phyloP scores from a whole-genome alignment of 2,888 invertebrate species.

The Frankliniella fusca region DNA sequence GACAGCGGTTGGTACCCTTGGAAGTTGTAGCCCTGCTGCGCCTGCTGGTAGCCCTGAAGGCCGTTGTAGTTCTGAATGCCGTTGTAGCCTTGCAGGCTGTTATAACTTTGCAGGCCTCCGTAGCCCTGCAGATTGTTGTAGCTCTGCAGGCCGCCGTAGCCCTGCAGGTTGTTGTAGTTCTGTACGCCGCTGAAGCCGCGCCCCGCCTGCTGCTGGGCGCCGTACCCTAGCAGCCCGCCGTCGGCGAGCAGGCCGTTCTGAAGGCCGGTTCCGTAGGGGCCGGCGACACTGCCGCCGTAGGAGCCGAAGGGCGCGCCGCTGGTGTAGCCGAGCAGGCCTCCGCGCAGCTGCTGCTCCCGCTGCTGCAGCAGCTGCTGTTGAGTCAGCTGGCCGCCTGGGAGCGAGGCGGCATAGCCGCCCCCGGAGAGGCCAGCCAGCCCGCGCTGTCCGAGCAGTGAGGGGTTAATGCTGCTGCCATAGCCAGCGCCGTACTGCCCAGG shows the following conservation, averaged over 20 bases:
- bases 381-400: neutral
- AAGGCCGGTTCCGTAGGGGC: neutral
- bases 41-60: neutral
- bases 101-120: neutral
- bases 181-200: neutral
- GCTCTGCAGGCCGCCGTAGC: neutral
- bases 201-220: neutral
- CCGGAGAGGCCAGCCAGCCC: neutral
- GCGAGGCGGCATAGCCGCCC: neutral
- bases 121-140: neutral
- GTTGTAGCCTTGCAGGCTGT: neutral
- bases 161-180: neutral
- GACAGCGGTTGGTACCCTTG: neutral
- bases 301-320: neutral
- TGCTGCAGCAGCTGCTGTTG: neutral
- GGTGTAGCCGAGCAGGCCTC: neutral
- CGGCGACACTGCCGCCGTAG: neutral
- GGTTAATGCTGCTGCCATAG: neutral
- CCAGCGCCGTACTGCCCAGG: neutral
- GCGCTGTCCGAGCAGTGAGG: neutral
- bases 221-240: neutral
- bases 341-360: neutral
- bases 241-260: neutral
- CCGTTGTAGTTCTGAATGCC: too few relatives aligned
- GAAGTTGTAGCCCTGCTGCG: neutral